phyloP scores from a whole-genome alignment of 2,797 vertebrate species.

The Chaunax sp. region DNA sequence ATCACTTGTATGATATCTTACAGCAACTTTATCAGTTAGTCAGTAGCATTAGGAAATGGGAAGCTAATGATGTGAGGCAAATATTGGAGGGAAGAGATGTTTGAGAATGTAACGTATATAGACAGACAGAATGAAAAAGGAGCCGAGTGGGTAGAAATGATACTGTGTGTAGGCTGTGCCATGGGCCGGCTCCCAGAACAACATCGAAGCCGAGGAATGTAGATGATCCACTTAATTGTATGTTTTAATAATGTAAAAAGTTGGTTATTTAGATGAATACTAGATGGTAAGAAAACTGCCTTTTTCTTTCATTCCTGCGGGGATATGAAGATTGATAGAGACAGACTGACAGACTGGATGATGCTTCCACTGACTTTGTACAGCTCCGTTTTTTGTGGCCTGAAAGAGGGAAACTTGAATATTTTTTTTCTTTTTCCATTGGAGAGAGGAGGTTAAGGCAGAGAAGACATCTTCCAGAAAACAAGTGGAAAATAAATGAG shows the following conservation, averaged over 20 bases:
- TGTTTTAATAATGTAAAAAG: constrained; percentile 64
- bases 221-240: constrained; percentile 56
- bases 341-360: constrained; percentile 53
- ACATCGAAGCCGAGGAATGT: constrained; percentile 58
- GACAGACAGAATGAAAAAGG: constrained; percentile 28
- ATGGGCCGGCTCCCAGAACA: constrained; percentile 39
- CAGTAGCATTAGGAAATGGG: constrained; percentile 20
- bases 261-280: constrained; percentile 58
- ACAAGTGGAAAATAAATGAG: constrained; percentile 42
- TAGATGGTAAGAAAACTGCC: constrained; percentile 63
- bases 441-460: constrained; percentile 39
- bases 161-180: constrained; percentile 38
- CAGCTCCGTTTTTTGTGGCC: constrained; percentile 51
- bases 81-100: constrained; percentile 13
- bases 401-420: constrained; percentile 66
- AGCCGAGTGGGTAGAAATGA: constrained; percentile 38
- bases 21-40: constrained; percentile 40
- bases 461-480: constrained; percentile 49
- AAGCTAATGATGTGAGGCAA: constrained; percentile 33
- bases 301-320: constrained; percentile 38
- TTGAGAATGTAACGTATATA: constrained; percentile 31
- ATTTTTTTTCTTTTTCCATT: constrained; percentile 47
- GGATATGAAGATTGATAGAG: constrained; percentile 47
- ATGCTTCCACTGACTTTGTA: constrained; percentile 74
- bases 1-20: constrained; percentile 52